phyloP scores from a whole-genome alignment of 2,797 vertebrate species.

The Chelmon rostratus region DNA sequence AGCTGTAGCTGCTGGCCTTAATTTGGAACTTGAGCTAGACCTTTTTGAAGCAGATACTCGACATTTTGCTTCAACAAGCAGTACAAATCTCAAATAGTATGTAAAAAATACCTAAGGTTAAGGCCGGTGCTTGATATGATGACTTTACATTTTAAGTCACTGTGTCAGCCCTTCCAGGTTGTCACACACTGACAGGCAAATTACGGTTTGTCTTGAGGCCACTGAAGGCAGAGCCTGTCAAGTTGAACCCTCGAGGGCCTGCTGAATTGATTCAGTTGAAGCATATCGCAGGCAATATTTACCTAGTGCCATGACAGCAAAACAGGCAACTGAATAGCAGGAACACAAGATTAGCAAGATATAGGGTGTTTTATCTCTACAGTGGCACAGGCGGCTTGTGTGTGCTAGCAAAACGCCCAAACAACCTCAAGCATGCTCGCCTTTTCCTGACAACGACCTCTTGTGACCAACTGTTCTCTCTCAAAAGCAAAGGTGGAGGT shows the following conservation, averaged over 20 bases:
- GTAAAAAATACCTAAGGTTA: conserved; percentile 12
- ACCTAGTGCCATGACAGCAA: conserved; percentile 47
- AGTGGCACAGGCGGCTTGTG: background rate
- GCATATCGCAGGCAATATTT: conserved; percentile 51
- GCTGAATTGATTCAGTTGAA: conserved; percentile 44
- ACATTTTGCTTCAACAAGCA: background rate
- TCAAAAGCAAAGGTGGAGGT: background rate
- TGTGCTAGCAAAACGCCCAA: too few species aligned
- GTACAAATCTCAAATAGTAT: background rate
- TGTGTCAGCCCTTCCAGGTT: conserved; percentile 39
- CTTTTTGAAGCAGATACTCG: background rate
- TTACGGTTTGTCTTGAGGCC: conserved; percentile 43
- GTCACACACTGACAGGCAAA: conserved; percentile 41
- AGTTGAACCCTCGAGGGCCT: conserved; percentile 30
- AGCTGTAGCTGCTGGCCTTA: background rate
- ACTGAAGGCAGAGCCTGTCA: conserved; percentile 44
- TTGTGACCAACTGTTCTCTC: background rate
- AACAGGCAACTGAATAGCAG: conserved; percentile 33
- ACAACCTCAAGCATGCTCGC: background rate
- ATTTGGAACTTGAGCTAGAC: background rate
- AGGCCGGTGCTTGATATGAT: conserved; percentile 30
- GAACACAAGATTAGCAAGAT: conserved; percentile 40
- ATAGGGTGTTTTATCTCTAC: conserved; percentile 14
- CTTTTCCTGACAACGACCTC: background rate
- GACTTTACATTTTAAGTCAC: conserved; percentile 44